These are phyloP conservation scores for Neodiprion pinetum DNA, from an alignment of 1,140 invertebrate species.

Conservation along the genomic window DNA sequence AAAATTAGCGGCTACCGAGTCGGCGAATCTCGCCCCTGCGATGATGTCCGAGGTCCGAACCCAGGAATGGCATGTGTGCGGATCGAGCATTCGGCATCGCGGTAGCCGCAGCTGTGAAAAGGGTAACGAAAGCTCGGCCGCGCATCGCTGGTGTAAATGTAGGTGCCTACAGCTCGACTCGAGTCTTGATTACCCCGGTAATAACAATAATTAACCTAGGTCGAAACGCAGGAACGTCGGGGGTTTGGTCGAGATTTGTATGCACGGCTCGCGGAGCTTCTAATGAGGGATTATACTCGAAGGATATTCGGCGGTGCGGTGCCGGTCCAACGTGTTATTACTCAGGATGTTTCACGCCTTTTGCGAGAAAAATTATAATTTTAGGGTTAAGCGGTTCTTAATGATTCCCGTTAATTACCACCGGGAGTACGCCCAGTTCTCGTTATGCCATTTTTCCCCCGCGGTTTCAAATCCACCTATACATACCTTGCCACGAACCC, in stretches of 20 bases:
- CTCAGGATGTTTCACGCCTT: constrained; percentile 11
- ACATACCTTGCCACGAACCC: too few species aligned
- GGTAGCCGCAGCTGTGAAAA: not conserved
- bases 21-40: too few species aligned
- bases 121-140: too few species aligned
- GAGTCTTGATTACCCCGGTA: constrained; percentile 22
- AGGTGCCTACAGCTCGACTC: not conserved
- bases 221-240: constrained; percentile 19
- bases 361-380: constrained; percentile 18
- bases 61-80: too few species aligned
- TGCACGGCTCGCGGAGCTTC: not conserved
- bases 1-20: not conserved
- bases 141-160: too few species aligned
- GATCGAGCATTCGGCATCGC: not conserved
- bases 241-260: not conserved
- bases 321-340: constrained; percentile 14
- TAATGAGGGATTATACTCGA: constrained; percentile 7
- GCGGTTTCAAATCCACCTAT: too few species aligned
- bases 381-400: constrained; percentile 25
- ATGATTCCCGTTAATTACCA: constrained; percentile 36
- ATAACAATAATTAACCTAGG: constrained; percentile 38
- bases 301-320: not conserved
- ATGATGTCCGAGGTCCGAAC: too few species aligned
- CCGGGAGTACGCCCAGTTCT: constrained; percentile 21
- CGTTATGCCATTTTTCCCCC: too few species aligned